Conservation (phyloP, 2,888 invertebrate genomes). For the Empis livida region DNA sequence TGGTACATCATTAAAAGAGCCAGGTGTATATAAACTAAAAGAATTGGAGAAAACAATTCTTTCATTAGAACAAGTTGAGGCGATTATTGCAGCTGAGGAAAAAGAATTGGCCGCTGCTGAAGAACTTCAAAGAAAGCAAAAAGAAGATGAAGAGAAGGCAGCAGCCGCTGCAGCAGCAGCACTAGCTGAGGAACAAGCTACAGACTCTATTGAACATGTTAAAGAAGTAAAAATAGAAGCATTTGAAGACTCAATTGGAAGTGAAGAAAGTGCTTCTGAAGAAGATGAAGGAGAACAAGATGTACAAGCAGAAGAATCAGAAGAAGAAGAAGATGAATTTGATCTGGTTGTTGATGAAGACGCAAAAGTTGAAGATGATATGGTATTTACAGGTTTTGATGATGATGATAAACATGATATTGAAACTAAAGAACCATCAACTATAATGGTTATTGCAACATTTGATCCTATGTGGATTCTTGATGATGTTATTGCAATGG, state of each 20-base stretch:
- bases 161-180: too few species aligned
- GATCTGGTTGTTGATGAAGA: not conserved
- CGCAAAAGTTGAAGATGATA: not conserved
- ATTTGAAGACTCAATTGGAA: too few species aligned
- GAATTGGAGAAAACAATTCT: too few species aligned
- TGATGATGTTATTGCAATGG: slow-evolving; percentile 10
- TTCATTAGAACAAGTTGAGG: not conserved
- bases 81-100: not conserved
- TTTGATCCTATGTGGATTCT: slow-evolving; percentile 14
- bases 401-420: not conserved
- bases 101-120: not conserved
- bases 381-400: not conserved
- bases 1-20: too few species aligned
- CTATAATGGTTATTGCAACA: not conserved
- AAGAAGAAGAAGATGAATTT: not conserved
- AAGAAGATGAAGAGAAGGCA: not conserved
- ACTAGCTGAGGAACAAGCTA: too few species aligned
- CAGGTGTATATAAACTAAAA: too few species aligned
- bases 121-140: not conserved
- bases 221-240: too few species aligned
- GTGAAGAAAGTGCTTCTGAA: too few species aligned
- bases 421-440: not conserved
- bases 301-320: not conserved
- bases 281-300: not conserved
- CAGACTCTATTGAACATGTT: too few species aligned